Percentiles rank a stretch among this genome's conserved stretches.
These are phyloP conservation scores for Camponotus floridanus DNA, from an alignment of 1,140 invertebrate genomes.

Conservation along the genomic window DNA sequence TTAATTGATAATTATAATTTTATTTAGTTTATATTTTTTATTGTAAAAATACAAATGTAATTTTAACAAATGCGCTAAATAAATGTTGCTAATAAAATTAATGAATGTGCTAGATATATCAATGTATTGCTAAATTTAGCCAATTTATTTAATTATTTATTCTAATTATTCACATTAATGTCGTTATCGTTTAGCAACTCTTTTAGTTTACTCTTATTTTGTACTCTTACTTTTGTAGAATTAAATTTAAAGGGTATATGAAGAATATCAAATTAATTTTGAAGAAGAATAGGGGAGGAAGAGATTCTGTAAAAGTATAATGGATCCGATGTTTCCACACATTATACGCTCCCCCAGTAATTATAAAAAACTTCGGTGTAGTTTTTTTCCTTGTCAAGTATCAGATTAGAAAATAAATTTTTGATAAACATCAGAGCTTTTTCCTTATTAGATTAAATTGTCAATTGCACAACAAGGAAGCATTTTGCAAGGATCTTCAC, in stretches of 20 bases:
- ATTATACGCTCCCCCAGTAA: constrained; percentile 31
- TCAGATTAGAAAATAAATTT: constrained; percentile 22
- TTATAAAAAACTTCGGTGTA: constrained; percentile 38
- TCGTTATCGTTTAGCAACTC: background rate
- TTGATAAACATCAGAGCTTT: background rate
- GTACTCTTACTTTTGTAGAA: background rate
- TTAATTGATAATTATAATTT: constrained; percentile 13
- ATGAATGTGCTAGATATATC: background rate
- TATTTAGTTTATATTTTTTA: background rate
- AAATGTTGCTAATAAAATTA: constrained; percentile 17
- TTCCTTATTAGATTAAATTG: constrained; percentile 12
- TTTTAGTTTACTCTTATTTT: constrained; percentile 1
- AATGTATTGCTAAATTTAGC: background rate
- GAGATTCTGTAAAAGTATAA: constrained; percentile 9
- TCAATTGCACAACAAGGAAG: background rate
- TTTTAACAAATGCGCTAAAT: background rate
- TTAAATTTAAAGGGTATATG: background rate
- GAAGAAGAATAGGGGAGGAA: background rate
- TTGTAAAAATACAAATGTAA: background rate
- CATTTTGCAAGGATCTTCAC: background rate
- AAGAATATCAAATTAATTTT: background rate
- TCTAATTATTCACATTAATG: background rate
- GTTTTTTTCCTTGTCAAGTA: background rate
- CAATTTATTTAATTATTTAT: background rate
- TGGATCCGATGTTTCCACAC: background rate